These are phyloP conservation scores for Astyanax mexicanus DNA, from an alignment of 2,797 vertebrate genomes.

Conservation along the genomic window DNA sequence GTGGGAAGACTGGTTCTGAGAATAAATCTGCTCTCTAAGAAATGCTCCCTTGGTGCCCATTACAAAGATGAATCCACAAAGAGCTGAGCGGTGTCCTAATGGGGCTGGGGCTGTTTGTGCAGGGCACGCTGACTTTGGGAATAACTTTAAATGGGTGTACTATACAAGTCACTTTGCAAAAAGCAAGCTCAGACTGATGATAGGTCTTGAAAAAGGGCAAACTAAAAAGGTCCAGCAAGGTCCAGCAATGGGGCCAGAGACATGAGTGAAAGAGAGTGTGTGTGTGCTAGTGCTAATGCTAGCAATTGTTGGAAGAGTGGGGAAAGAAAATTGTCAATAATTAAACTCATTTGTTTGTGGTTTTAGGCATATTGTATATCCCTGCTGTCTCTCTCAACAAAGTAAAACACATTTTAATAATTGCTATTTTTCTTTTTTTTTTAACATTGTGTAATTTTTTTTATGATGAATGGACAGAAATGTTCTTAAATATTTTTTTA, in stretches of 20 bases:
- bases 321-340: neutral
- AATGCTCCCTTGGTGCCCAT: neutral
- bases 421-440: too few species aligned
- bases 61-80: slow-evolving; percentile 16
- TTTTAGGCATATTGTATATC: neutral
- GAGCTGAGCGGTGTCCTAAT: slow-evolving; percentile 27
- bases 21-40: slow-evolving; percentile 19
- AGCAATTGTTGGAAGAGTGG: slow-evolving; percentile 19
- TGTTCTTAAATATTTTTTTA: too few species aligned
- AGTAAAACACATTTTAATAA: too few species aligned
- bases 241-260: slow-evolving; percentile 46
- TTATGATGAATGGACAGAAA: too few species aligned
- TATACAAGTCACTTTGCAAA: slow-evolving; percentile 53
- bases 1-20: slow-evolving; percentile 14
- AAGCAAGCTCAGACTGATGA: slow-evolving; percentile 34
- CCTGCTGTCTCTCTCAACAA: too few species aligned
- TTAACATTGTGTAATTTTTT: too few species aligned
- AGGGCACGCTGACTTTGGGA: slow-evolving; percentile 10
- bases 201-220: slow-evolving; percentile 2
- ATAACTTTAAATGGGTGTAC: slow-evolving; percentile 32
- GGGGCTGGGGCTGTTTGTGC: slow-evolving; percentile 40
- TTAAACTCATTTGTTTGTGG: slow-evolving; percentile 16
- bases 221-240: slow-evolving; percentile 26
- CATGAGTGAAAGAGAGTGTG: slow-evolving; percentile 13
- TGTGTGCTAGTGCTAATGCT: neutral